phyloP scores from a whole-genome alignment of 2,113 vertebrate species.

The Gymnogyps californianus region DNA sequence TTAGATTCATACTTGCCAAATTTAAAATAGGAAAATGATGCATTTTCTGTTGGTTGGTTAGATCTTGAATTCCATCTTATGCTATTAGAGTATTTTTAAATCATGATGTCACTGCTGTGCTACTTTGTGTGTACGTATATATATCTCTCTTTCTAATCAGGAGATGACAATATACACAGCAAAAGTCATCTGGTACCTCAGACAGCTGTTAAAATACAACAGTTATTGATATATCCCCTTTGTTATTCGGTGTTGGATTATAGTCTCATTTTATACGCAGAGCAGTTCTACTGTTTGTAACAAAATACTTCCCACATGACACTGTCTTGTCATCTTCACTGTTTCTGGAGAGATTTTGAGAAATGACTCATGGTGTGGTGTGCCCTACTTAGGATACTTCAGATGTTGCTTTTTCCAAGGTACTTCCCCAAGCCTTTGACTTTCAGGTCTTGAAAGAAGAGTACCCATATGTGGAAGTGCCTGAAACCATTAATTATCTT shows the following conservation, averaged over 20 bases:
- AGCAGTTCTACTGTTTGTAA: neutral
- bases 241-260: neutral
- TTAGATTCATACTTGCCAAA: neutral
- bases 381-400: neutral
- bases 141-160: neutral
- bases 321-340: neutral
- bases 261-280: neutral
- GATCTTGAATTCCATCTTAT: neutral
- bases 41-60: neutral
- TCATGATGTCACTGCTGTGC: neutral
- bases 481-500: neutral
- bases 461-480: neutral
- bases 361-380: neutral
- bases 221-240: neutral
- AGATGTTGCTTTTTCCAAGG: neutral
- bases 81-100: neutral
- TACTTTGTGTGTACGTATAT: neutral
- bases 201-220: neutral
- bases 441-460: neutral
- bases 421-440: neutral
- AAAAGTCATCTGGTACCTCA: neutral
- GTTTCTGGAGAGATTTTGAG: neutral
- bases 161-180: neutral
- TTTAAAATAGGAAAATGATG: neutral
- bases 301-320: conserved; percentile 18